Percentiles rank a stretch among this genome's conserved stretches.
phyloP scores from a whole-genome alignment of 1,140 invertebrate species.

The Pachyrhynchus sulphureomaculatus region DNA sequence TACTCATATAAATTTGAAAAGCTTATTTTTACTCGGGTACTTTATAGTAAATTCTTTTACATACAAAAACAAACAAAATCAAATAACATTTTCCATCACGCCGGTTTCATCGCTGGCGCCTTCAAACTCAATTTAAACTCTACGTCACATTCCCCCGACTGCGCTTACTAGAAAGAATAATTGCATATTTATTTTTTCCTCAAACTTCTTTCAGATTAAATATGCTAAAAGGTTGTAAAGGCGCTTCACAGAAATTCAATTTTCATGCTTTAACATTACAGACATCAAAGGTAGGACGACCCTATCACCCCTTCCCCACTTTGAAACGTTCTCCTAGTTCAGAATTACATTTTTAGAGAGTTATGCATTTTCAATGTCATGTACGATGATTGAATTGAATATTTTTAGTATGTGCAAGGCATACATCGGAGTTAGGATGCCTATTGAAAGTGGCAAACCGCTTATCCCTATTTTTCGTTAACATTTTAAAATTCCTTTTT shows the following conservation, averaged over 20 bases:
- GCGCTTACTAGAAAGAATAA: slow-evolving; percentile 34
- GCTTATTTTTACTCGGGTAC: not conserved
- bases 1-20: too few relatives aligned
- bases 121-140: slow-evolving; percentile 35
- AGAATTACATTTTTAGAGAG: slow-evolving; percentile 39
- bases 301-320: slow-evolving; percentile 34
- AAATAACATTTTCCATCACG: slow-evolving; percentile 10
- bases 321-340: slow-evolving; percentile 20
- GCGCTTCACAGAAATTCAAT: slow-evolving; percentile 43
- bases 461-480: not conserved
- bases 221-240: slow-evolving; percentile 45
- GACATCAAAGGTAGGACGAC: slow-evolving; percentile 44
- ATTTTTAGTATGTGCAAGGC: slow-evolving; percentile 25
- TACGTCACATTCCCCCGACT: slow-evolving; percentile 26
- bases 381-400: slow-evolving; percentile 37
- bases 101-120: slow-evolving; percentile 28
- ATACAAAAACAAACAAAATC: slow-evolving; percentile 1
- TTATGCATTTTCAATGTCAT: slow-evolving; percentile 40
- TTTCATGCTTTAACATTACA: slow-evolving; percentile 44
- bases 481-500: too few relatives aligned
- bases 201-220: slow-evolving; percentile 42
- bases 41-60: not conserved
- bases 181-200: slow-evolving; percentile 45
- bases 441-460: not conserved
- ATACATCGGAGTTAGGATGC: not conserved